Conservation (phyloP, 2,113 vertebrate species). For the Carassius carassius region DNA sequence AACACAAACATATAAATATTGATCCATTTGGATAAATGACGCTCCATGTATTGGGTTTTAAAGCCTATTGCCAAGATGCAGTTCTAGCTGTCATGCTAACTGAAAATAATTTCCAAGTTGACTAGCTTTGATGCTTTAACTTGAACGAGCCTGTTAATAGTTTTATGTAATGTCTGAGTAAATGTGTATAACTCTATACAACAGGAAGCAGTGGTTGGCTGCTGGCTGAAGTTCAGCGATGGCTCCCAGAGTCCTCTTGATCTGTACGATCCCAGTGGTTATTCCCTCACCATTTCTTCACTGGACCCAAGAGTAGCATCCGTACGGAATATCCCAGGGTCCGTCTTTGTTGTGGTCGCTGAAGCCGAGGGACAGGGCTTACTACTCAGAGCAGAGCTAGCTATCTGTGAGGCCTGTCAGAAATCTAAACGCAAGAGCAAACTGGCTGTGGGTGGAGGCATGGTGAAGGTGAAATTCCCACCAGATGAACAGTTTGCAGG, state of each 20-base stretch:
- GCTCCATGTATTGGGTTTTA: conserved; percentile 34
- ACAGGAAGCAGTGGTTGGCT: conserved; percentile 89
- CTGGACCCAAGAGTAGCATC: conserved; percentile 86
- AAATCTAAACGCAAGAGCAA: conserved; percentile 91
- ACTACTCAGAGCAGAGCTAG: conserved; percentile 84
- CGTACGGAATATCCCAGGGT: conserved; percentile 78
- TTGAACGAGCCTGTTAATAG: not conserved
- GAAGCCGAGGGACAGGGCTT: conserved; percentile 81
- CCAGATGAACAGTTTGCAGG: conserved; percentile 56
- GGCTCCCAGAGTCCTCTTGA: conserved; percentile 85
- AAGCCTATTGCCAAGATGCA: conserved; percentile 38
- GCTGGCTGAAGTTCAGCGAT: conserved; percentile 94
- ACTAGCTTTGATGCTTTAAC: not conserved
- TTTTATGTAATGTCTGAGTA: not conserved
- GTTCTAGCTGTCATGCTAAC: not conserved
- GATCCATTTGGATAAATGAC: conserved; percentile 55
- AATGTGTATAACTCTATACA: not conserved
- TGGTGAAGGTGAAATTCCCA: conserved; percentile 80
- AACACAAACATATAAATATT: conserved; percentile 45
- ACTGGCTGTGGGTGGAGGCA: conserved; percentile 77
- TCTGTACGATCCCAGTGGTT: conserved; percentile 84
- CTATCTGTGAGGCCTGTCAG: conserved; percentile 90
- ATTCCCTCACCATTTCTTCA: conserved; percentile 82
- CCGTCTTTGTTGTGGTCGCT: conserved; percentile 71
- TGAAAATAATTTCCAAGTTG: not conserved